Evolutionary conservation across 2,888 invertebrate genomes (phyloP).

Genomic region (Ennomos erosarius): DNA sequence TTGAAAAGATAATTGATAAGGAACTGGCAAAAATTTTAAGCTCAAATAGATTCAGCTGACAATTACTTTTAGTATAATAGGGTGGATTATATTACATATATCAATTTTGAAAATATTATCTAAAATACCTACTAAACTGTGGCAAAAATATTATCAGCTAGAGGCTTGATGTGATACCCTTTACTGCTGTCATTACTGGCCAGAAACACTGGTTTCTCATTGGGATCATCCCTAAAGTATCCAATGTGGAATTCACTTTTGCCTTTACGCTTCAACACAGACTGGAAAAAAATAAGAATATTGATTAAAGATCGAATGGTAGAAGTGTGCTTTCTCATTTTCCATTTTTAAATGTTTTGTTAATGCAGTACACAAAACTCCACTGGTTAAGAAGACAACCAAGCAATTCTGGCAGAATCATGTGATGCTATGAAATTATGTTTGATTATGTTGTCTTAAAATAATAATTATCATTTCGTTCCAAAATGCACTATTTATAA

Average conservation of each 20-base stretch:
- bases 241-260: slow-evolving; percentile 93
- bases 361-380: too few species aligned
- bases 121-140: slow-evolving; percentile 88
- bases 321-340: too few species aligned
- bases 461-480: too few species aligned
- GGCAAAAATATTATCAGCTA: slow-evolving; percentile 92
- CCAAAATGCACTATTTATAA: too few species aligned
- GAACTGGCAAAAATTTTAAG: neutral
- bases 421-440: too few species aligned
- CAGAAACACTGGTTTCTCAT: slow-evolving; percentile 90
- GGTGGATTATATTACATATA: too few species aligned
- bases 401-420: too few species aligned
- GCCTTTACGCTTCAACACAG: slow-evolving; percentile 89
- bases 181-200: slow-evolving; percentile 90
- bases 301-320: neutral
- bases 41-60: too few species aligned
- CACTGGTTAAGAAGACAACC: too few species aligned
- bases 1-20: slow-evolving; percentile 6
- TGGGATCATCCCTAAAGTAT: slow-evolving; percentile 94
- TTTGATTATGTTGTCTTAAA: too few species aligned
- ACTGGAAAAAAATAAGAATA: slow-evolving; percentile 65
- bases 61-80: too few species aligned
- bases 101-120: slow-evolving; percentile 7
- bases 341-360: too few species aligned
- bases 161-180: slow-evolving; percentile 88